Evolutionary conservation across 2,113 vertebrate genomes (phyloP).

Genomic region (Epinephelus lanceolatus): DNA sequence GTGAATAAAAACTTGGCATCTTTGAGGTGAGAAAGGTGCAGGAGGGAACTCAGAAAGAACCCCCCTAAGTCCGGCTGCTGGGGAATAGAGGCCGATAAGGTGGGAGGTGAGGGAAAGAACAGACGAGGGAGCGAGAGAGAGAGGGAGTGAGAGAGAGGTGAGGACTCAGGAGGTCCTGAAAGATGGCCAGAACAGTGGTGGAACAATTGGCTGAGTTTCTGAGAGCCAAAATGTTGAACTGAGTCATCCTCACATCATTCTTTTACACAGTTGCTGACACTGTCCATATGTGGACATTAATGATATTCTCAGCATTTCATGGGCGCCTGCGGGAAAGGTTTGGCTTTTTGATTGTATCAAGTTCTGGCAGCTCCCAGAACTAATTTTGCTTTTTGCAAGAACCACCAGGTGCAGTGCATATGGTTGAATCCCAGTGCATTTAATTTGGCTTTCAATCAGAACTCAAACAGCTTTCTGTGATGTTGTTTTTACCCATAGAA

Average conservation of each 20-base stretch:
- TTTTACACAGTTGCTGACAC: constrained; percentile 1
- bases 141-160: not conserved
- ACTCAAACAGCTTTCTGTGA: constrained; percentile 31
- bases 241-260: constrained; percentile 5
- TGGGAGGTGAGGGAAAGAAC: constrained; percentile 5
- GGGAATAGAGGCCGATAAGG: not conserved
- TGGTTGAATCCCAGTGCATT: constrained; percentile 38
- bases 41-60: constrained; percentile 2
- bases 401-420: constrained; percentile 35
- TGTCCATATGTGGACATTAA: constrained; percentile 25
- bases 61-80: not conserved
- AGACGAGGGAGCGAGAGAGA: not conserved
- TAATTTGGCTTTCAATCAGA: constrained; percentile 49
- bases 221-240: constrained; percentile 12
- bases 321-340: constrained; percentile 13
- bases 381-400: constrained; percentile 27
- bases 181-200: not conserved
- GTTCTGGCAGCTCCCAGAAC: constrained; percentile 43
- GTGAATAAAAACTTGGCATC: constrained; percentile 41
- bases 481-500: constrained; percentile 35
- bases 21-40: constrained; percentile 25
- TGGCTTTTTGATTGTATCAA: constrained; percentile 25
- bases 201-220: constrained; percentile 2
- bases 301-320: constrained; percentile 8
- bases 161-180: constrained; percentile 1